Conservation (phyloP, 1,140 invertebrate genomes). For the Matsumurasca onukii region DNA sequence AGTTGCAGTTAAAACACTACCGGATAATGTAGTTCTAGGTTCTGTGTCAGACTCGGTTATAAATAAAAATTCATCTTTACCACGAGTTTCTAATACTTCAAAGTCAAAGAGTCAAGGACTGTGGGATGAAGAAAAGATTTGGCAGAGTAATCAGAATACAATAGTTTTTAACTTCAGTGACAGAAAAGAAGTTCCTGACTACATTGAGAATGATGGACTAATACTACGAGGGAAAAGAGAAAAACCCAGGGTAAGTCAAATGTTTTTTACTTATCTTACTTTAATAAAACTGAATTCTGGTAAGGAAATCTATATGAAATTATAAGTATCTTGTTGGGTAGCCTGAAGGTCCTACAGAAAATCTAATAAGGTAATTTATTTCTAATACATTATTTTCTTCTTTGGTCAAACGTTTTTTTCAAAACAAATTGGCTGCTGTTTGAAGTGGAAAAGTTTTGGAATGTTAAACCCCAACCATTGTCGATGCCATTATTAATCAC, state of each 20-base stretch:
- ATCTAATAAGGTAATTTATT: too few relatives aligned
- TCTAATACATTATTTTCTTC: too few relatives aligned
- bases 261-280: neutral
- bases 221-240: constrained; percentile 65
- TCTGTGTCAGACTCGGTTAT: constrained; percentile 29
- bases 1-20: constrained; percentile 47
- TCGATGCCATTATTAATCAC: too few relatives aligned
- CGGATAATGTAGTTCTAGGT: constrained; percentile 34
- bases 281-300: too few relatives aligned
- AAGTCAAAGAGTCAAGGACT: constrained; percentile 45
- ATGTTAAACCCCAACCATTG: too few relatives aligned
- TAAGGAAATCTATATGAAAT: too few relatives aligned
- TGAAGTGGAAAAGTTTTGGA: too few relatives aligned
- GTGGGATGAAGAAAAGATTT: constrained; percentile 55
- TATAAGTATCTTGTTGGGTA: too few relatives aligned
- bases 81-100: constrained; percentile 3
- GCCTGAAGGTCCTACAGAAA: too few relatives aligned
- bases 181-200: constrained; percentile 82
- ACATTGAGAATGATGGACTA: constrained; percentile 85
- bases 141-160: constrained; percentile 61
- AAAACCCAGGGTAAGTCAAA: constrained; percentile 62
- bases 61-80: constrained; percentile 28
- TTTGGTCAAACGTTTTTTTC: too few relatives aligned
- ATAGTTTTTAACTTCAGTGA: constrained; percentile 87
- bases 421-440: too few relatives aligned